Conservation (phyloP, 1,140 invertebrate genomes). For the Dendrolimus kikuchii region DNA sequence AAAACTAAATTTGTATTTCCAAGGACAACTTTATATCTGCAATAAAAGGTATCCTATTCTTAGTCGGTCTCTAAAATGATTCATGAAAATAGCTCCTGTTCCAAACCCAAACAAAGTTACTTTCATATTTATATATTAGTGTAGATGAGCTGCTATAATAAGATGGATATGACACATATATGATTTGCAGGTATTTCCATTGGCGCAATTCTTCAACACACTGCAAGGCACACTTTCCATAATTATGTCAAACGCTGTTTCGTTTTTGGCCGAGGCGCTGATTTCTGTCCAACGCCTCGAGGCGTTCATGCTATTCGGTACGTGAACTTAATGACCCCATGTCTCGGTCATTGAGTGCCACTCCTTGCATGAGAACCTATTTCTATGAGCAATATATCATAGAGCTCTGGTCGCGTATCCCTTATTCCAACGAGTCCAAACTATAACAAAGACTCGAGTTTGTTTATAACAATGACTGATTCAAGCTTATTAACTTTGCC, state of each 20-base stretch:
- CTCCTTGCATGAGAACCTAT: too few species aligned
- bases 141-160: neutral
- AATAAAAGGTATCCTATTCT: too few species aligned
- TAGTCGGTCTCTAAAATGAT: too few species aligned
- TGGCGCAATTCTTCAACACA: slow-evolving; percentile 72
- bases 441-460: slow-evolving; percentile 37
- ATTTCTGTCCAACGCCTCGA: slow-evolving; percentile 81
- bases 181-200: slow-evolving; percentile 65
- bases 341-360: slow-evolving; percentile 18
- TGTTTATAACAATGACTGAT: slow-evolving; percentile 13
- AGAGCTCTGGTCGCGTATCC: slow-evolving; percentile 6
- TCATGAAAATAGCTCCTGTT: too few species aligned
- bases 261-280: slow-evolving; percentile 77
- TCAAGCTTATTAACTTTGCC: neutral
- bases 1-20: too few species aligned
- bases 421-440: slow-evolving; percentile 29
- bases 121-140: too few species aligned
- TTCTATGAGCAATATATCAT: too few species aligned
- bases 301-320: slow-evolving; percentile 78
- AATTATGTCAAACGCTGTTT: slow-evolving; percentile 83
- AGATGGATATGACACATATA: slow-evolving; percentile 7
- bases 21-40: too few species aligned
- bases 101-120: too few species aligned
- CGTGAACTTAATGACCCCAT: slow-evolving; percentile 43
- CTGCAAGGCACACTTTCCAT: slow-evolving; percentile 75